phyloP scores from a whole-genome alignment of 2,888 invertebrate genomes.

The Tortricodes alternella region DNA sequence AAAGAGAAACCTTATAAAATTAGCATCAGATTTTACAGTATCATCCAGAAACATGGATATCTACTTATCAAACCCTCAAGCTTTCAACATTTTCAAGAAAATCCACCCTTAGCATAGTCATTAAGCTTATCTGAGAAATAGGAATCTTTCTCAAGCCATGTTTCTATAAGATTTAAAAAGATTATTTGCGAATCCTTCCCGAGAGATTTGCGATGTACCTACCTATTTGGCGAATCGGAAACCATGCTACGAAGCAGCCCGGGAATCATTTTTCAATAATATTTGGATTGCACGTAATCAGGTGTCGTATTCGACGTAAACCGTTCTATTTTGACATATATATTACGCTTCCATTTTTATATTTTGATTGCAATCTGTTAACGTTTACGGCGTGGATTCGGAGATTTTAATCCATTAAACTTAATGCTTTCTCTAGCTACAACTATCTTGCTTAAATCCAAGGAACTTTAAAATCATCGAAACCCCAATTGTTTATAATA shows the following conservation, averaged over 20 bases:
- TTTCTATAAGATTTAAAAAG: constrained; percentile 49
- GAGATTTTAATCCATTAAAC: neutral
- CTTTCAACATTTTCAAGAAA: constrained; percentile 13
- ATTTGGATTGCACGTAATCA: constrained; percentile 47
- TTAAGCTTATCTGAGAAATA: constrained; percentile 24
- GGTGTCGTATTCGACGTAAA: constrained; percentile 34
- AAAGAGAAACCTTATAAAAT: too few relatives aligned
- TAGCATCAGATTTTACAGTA: too few relatives aligned
- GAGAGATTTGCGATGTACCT: constrained; percentile 54
- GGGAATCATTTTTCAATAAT: constrained; percentile 67
- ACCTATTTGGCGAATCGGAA: constrained; percentile 55
- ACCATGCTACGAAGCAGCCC: constrained; percentile 48
- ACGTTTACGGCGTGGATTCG: neutral
- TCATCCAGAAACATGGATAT: neutral
- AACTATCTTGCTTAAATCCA: too few relatives aligned
- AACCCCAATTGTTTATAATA: too few relatives aligned
- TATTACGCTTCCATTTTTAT: constrained; percentile 13
- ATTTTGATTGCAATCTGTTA: neutral
- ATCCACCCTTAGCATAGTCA: constrained; percentile 24
- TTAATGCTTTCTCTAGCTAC: too few relatives aligned
- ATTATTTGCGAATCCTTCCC: constrained; percentile 40
- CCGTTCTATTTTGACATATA: constrained; percentile 23
- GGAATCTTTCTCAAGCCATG: constrained; percentile 26
- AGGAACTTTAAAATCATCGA: too few relatives aligned
- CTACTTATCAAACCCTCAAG: constrained; percentile 7